phyloP scores from a whole-genome alignment of 2,888 invertebrate species.

The Nipponacmea schrenckii region DNA sequence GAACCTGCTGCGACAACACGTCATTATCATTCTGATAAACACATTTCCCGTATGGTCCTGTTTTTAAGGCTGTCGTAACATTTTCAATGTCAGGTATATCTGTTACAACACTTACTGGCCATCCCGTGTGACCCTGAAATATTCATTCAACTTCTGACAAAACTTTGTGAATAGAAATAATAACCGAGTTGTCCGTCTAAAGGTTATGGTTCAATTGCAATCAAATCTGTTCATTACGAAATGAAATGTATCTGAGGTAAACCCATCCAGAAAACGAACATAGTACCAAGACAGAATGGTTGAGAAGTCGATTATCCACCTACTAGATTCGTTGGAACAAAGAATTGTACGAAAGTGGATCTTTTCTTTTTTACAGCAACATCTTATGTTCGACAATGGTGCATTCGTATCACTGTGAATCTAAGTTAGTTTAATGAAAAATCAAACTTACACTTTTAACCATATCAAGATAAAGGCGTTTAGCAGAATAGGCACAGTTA shows the following conservation, averaged over 20 bases:
- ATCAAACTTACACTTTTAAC: slow-evolving; percentile 39
- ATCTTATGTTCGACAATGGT: background rate
- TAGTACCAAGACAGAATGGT: no score
- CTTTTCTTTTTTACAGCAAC: background rate
- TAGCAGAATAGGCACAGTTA: slow-evolving; percentile 68
- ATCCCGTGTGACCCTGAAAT: slow-evolving; percentile 53
- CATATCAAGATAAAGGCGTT: slow-evolving; percentile 65
- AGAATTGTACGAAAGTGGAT: no score
- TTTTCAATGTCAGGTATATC: slow-evolving; percentile 59
- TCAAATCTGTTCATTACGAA: no score
- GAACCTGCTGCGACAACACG: slow-evolving; percentile 68
- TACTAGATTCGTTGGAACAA: no score
- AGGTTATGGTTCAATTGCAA: background rate
- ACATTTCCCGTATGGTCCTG: slow-evolving; percentile 68
- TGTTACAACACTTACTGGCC: slow-evolving; percentile 58
- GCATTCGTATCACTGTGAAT: background rate
- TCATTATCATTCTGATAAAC: slow-evolving; percentile 70
- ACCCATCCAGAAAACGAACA: no score
- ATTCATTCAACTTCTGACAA: background rate
- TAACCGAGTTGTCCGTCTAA: background rate
- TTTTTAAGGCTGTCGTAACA: slow-evolving; percentile 57
- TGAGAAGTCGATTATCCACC: no score
- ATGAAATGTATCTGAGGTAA: no score
- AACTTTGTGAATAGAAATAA: no score
- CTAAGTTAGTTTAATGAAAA: background rate